Evolutionary conservation across 2,888 invertebrate genomes (phyloP), one percentile per base, ranked within the genome.

Genomic region (Exephanes ischioxanthus): DNA sequence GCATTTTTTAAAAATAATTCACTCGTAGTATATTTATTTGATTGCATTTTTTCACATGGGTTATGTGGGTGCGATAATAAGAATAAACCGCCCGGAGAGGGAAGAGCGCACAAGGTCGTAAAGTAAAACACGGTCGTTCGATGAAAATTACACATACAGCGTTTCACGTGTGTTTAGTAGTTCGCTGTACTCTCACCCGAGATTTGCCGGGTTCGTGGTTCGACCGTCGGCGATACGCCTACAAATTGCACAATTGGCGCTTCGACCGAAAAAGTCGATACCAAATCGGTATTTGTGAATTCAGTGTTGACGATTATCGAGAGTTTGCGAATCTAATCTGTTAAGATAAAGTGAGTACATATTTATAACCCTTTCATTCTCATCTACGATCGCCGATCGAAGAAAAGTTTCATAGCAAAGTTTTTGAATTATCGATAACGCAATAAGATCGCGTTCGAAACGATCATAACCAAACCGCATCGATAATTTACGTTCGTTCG

Each of bases 21-120:
- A 83, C 79, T 70, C 66, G 63, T 75, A 75, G 79, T 79, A 79
- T 76, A 80, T 84, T 80, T 80, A 84, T 79, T 58, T 66, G 53
- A 68, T 79, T 70, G 63, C 75, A 51, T 71, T 70, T 84, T 83
- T 79, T 70, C 83, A 83, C 83, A 79, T 75, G 73, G 83, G 75
- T 83, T 82, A 82, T 76, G 81, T 75, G 73, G 26, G 3, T 22
- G 22, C 58, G 26, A 58, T 58, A 30, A 58, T 22, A 53, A 53
- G 53, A 53, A 30, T 3, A 11, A 58, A 58, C 58, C 30, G 30
- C 4, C 14, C 14, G 58, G 61, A 33, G 30, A 16, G 5, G 30
- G 16, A 4, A 26, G 30, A 9, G 22, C 61, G 61, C 58, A 19
- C 5, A 19, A 6, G 55, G 58, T 11, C 16, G 16, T 51, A 14